A percentile compares a stretch with the other conserved stretches of the same genome.
Conservation (phyloP, 2,888 invertebrate genomes). For the Lysandra bellargus region DNA sequence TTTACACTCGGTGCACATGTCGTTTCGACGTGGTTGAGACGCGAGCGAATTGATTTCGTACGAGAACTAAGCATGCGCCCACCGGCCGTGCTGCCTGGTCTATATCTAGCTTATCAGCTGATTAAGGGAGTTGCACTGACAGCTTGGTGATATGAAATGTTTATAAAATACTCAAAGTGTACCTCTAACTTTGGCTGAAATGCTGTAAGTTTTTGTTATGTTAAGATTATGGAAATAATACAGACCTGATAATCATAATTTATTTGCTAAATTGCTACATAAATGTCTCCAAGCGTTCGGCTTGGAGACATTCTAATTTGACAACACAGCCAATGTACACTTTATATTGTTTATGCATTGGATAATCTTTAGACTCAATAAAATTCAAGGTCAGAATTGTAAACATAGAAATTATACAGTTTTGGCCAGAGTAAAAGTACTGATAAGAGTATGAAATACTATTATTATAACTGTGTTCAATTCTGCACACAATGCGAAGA, state of each 20-base stretch:
- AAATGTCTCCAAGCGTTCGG: neutral
- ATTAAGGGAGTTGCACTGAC: conserved; percentile 59
- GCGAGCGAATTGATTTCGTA: conserved; percentile 65
- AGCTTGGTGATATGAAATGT: conserved; percentile 54
- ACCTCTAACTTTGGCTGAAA: conserved; percentile 31
- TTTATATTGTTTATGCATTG: neutral
- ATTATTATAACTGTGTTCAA: neutral
- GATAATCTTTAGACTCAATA: neutral
- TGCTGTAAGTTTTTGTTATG: conserved; percentile 19
- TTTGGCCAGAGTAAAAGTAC: neutral
- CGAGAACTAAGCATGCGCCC: conserved; percentile 69
- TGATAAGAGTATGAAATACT: neutral
- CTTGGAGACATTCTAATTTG: too few relatives aligned
- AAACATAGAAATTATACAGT: conserved; percentile 5
- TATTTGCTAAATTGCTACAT: neutral
- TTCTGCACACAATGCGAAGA: neutral
- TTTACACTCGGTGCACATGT: conserved; percentile 38
- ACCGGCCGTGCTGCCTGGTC: conserved; percentile 51
- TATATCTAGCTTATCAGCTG: conserved; percentile 72
- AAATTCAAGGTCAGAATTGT: conserved; percentile 22
- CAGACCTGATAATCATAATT: neutral
- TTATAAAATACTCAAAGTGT: conserved; percentile 50
- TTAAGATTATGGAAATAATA: neutral
- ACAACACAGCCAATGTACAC: neutral
- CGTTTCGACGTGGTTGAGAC: conserved; percentile 39